These are phyloP conservation scores for Takifugu rubripes DNA, from an alignment of 2,797 vertebrate genomes.

Conservation along the genomic window DNA sequence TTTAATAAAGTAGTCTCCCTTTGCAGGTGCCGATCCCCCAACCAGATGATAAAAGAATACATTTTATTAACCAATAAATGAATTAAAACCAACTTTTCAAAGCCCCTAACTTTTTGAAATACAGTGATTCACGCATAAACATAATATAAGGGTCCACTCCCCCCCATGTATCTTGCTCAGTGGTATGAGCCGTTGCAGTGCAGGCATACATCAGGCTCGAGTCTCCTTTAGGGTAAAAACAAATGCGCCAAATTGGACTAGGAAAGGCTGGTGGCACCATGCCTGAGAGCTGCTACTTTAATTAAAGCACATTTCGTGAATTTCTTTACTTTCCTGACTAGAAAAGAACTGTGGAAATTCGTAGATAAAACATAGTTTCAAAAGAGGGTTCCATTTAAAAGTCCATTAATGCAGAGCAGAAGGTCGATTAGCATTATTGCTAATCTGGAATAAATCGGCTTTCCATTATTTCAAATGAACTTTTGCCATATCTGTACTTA, in stretches of 20 bases:
- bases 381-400: neutral
- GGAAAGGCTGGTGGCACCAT: neutral
- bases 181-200: neutral
- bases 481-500: neutral
- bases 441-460: neutral
- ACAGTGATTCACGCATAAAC: no score
- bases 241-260: conserved; percentile 1
- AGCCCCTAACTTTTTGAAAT: no score
- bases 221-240: neutral
- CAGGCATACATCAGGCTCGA: neutral
- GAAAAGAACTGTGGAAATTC: neutral
- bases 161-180: neutral
- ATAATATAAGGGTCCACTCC: neutral
- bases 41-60: no score
- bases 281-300: no score
- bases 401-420: neutral
- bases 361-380: neutral
- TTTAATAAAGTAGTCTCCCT: no score
- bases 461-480: neutral
- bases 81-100: no score
- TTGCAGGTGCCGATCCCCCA: no score
- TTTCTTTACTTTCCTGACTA: no score
- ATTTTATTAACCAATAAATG: no score
- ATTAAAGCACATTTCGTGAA: no score
- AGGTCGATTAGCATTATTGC: neutral